Percentiles rank a stretch among this genome's conserved stretches.
Evolutionary conservation across 2,797 vertebrate species (phyloP).

Genomic region (Sylvilagus floridanus): DNA sequence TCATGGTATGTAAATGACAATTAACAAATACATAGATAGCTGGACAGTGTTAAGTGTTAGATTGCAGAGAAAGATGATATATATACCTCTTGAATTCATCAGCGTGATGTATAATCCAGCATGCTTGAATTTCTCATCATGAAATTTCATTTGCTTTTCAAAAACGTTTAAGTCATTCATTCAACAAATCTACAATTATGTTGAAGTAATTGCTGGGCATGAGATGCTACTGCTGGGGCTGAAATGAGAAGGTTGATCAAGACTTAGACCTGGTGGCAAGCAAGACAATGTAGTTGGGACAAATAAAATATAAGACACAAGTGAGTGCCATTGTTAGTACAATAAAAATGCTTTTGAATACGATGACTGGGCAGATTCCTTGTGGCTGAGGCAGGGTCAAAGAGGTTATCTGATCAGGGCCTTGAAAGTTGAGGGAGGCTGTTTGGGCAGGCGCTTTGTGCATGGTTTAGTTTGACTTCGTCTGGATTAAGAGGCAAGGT

Average conservation of each 20-base stretch:
- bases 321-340: not conserved
- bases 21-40: not conserved
- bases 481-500: slow-evolving; percentile 77
- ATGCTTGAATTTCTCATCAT: slow-evolving; percentile 11
- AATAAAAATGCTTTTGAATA: not conserved
- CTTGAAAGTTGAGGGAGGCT: not conserved
- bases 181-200: not conserved
- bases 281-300: not conserved
- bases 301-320: not conserved
- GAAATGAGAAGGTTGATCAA: not conserved
- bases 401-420: not conserved
- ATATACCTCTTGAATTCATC: not conserved
- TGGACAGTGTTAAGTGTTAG: not conserved
- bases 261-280: not conserved
- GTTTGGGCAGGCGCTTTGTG: not conserved
- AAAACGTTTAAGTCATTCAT: slow-evolving; percentile 26
- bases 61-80: not conserved
- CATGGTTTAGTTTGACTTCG: slow-evolving; percentile 36
- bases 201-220: not conserved
- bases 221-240: not conserved
- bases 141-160: slow-evolving; percentile 46
- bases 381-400: not conserved
- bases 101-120: not conserved
- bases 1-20: not conserved
- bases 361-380: not conserved